Percentiles rank a stretch among this genome's conserved stretches.
phyloP scores from a whole-genome alignment of 92 coral and sea anemone genomes.

The Parazoanthus darwini region DNA sequence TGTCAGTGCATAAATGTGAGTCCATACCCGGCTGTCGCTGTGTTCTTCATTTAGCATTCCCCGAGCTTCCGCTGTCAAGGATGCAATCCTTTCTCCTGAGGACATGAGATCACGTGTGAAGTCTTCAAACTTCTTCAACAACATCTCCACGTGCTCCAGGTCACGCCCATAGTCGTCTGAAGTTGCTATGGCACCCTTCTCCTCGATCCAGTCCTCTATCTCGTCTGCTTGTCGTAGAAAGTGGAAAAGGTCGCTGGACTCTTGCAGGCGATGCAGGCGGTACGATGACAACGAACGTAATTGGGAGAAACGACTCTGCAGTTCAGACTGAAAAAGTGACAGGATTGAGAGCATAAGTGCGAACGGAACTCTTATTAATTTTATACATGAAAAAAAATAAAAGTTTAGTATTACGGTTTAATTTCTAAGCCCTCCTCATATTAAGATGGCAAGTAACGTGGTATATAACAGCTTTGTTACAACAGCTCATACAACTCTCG shows the following conservation, averaged over 20 bases:
- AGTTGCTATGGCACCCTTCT: constrained; percentile 74
- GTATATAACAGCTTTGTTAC: too few relatives aligned
- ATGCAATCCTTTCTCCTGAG: constrained; percentile 88
- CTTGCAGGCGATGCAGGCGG: constrained; percentile 79
- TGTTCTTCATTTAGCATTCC: constrained; percentile 73
- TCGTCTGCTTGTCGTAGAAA: constrained; percentile 91
- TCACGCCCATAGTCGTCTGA: constrained; percentile 97
- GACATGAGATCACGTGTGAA: constrained; percentile 95
- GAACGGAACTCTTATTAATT: too few relatives aligned
- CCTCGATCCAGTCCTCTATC: constrained; percentile 94
- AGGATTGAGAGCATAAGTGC: not conserved
- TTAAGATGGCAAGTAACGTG: not conserved
- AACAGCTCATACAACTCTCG: not conserved
- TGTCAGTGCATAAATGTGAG: not conserved
- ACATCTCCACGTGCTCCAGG: constrained; percentile 93
- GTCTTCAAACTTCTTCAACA: constrained; percentile 90
- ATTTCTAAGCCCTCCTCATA: not conserved
- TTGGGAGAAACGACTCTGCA: constrained; percentile 67
- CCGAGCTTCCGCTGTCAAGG: constrained; percentile 84
- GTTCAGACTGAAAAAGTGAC: constrained; percentile 43
- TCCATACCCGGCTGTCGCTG: constrained; percentile 76
- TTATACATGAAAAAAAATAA: not conserved
- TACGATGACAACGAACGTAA: constrained; percentile 65
- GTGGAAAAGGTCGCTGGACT: constrained; percentile 74
- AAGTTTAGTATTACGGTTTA: not conserved